These are phyloP conservation scores for Lithobates sylvaticus DNA, from an alignment of 2,797 vertebrate species.

Conservation along the genomic window DNA sequence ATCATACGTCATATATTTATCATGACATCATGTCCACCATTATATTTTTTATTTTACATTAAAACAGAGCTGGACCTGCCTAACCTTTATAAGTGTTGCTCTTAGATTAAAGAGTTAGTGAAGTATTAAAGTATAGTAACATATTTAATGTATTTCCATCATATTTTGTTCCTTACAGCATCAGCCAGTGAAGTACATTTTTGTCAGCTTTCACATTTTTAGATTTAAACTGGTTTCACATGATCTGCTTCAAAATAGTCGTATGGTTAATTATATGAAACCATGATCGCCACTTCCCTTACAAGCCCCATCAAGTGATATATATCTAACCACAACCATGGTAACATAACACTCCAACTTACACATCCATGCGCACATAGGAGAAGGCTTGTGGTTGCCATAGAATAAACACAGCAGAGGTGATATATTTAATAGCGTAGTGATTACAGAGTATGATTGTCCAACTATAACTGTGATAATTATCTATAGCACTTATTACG, in stretches of 20 bases:
- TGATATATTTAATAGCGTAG: constrained; percentile 24
- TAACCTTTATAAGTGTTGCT: background rate
- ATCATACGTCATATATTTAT: background rate
- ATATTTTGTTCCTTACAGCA: background rate
- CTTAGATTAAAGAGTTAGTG: background rate
- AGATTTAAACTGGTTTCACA: background rate
- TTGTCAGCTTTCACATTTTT: background rate
- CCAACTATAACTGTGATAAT: constrained; percentile 10
- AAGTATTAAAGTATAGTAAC: background rate
- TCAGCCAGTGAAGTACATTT: background rate
- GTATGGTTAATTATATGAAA: constrained; percentile 21
- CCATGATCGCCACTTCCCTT: background rate
- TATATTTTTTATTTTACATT: background rate
- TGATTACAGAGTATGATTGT: constrained; percentile 4
- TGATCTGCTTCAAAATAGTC: constrained; percentile 24
- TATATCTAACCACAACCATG: constrained; percentile 36
- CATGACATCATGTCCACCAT: background rate
- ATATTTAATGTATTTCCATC: background rate
- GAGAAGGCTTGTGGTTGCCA: constrained; percentile 22
- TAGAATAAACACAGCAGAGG: constrained; percentile 26
- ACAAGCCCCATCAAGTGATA: constrained; percentile 2
- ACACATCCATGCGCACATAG: constrained; percentile 16
- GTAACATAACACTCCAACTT: constrained; percentile 40
- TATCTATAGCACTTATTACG: background rate
- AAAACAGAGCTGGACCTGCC: no score